Evolutionary conservation across 2,888 invertebrate species (phyloP), one percentile per base, ranked within the genome.

Genomic region (Byasa hedistus): DNA sequence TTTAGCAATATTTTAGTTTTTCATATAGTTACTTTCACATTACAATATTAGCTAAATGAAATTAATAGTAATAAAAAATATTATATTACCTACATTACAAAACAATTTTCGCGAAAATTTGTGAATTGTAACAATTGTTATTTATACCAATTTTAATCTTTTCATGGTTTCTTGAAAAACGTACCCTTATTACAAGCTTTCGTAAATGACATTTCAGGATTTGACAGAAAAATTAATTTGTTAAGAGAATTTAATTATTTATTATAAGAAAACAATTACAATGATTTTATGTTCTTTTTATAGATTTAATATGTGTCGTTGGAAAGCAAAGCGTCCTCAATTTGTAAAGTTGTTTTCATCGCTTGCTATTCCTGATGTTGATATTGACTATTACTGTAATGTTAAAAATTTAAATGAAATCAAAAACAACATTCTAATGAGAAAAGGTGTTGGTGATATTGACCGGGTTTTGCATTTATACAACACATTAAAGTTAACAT

Each of bases 361-460:
- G 51, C 65, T 65, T 39, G 66, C 68, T 61, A 66, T 78, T 60
- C 84, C 86, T 51, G 85, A 94, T 72, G 90, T 94, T 69, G 93
- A 96, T 80, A 78, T 92, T 23, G 86, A 93, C 19, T 95, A 94
- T 82, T 88, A 95, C 68, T 94, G 94, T 75, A 88, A 96, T 84
- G 82, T 86, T 17, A 79, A 82, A 48, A 95, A 96, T 83, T 75
- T 85, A n/a, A 71, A 85, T n/a, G 87, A 91, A 78, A 95, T 96
- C 69, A 82, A 87, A 70, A 79, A 92, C 44, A 96, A 96, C 79
- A 94, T 96, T 61, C 75, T 78, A 36, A 86, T 85, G 61, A 91
- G 96, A 69, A 96, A 96, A 89, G 94, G 95, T 39, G 82, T 94
- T 32, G 95, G 95, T 55, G 86, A 96, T 82, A 93, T 96, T 65